Conservation (phyloP, 1,140 invertebrate species). For the Zelostemma sp. region DNA sequence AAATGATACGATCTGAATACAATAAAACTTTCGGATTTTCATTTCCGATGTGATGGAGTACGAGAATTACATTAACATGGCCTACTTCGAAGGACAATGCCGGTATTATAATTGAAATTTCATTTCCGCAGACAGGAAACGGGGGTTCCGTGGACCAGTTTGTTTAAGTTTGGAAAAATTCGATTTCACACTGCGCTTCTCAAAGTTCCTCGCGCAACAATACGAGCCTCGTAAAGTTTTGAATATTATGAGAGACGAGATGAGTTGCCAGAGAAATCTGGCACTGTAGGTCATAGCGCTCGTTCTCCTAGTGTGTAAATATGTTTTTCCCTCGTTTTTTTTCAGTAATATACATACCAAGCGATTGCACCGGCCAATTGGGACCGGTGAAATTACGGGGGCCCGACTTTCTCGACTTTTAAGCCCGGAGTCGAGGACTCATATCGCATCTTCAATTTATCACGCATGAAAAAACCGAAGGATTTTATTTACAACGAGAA, state of each 20-base stretch:
- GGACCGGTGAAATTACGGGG: not conserved
- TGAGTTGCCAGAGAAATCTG: conserved; percentile 15
- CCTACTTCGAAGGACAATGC: not conserved
- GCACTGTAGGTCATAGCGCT: conserved; percentile 14
- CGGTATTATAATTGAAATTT: not conserved
- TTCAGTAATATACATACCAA: not conserved
- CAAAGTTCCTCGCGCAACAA: too few relatives aligned
- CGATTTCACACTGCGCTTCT: too few relatives aligned
- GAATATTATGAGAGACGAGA: not conserved
- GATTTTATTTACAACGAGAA: too few relatives aligned
- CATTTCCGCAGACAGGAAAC: not conserved
- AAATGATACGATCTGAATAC: not conserved
- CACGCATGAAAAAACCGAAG: not conserved
- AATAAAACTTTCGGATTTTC: not conserved
- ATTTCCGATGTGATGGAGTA: not conserved
- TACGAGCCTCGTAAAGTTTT: too few relatives aligned
- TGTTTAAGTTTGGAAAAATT: not conserved
- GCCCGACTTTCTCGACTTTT: not conserved
- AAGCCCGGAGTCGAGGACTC: not conserved
- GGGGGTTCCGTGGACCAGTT: not conserved
- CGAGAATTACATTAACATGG: not conserved
- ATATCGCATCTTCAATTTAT: not conserved
- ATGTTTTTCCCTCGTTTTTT: not conserved
- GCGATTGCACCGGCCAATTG: not conserved
- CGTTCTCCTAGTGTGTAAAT: not conserved